Evolutionary conservation across 2,797 vertebrate genomes (phyloP), one percentile per base, ranked within the genome.

Genomic region (Paramormyrops hopkinsi): DNA sequence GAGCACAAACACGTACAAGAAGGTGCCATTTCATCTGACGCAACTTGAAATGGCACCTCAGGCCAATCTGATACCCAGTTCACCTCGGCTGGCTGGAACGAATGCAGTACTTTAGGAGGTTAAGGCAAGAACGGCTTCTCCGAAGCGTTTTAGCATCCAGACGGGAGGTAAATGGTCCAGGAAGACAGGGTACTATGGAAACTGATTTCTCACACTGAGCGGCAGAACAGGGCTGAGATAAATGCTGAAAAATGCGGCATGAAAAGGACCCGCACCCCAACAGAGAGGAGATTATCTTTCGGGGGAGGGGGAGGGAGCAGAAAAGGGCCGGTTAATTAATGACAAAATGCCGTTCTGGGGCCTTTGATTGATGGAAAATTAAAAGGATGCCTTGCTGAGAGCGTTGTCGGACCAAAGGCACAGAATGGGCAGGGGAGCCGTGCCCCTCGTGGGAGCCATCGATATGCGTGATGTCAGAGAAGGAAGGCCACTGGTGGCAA

Each of bases 271-370:
- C 56, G 53, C 8, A 41, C 76, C 33, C 41, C 54, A 50, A 29
- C 17, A 85, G 54, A 48, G 54, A 85, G 44, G 37, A 48, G 53
- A 88, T 84, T 65, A 84, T 62, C 37, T 84, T 41, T 65, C 33
- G 17, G 25, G 56, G 44, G 46, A 25, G 33, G 54, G 17, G 62
- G 56, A 9, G 25, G 33, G 44, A 2, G 14, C 37, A 85, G 41
- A 44, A 85, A 83, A 44, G 69, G 62, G 17, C n/a, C 22, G 14
- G 46, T 86, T 73, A 69, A 86, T 86, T 89, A 86, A 86, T 73
- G 25, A 89, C 83, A 89, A 89, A 89, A 51, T 3, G 79, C 88
- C 4, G 12, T 86, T 69, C 22, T 19, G 76, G 25, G 46, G 46
- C 41, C 29, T 73, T 73, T 89, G 62, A 48, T 22, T 86, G 88